phyloP scores from a whole-genome alignment of 2,888 invertebrate genomes.

The Cryptus viduatorius region DNA sequence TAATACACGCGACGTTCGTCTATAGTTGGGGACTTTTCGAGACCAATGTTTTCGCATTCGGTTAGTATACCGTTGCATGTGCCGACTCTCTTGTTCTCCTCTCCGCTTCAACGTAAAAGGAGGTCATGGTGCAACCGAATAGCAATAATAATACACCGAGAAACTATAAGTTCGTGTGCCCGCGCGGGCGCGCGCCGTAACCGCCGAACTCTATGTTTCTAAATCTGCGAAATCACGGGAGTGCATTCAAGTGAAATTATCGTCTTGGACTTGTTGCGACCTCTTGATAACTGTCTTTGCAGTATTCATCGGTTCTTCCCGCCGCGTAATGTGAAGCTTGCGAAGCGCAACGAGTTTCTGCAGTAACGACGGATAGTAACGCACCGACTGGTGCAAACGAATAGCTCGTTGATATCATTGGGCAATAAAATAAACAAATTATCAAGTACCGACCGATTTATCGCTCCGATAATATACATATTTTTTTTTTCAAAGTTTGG shows the following conservation, averaged over 20 bases:
- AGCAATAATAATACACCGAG: constrained; percentile 80
- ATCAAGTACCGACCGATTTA: neutral
- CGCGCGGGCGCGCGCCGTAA: constrained; percentile 66
- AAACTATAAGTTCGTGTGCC: constrained; percentile 78
- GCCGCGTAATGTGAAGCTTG: too few species aligned
- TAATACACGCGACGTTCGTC: constrained; percentile 64
- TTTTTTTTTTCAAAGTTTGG: neutral
- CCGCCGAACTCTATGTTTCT: constrained; percentile 70
- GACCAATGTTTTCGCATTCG: constrained; percentile 82
- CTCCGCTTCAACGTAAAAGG: constrained; percentile 76
- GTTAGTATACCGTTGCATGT: constrained; percentile 82
- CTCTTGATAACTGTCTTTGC: constrained; percentile 18
- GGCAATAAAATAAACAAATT: neutral
- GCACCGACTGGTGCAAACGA: too few species aligned
- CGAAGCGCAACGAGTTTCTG: too few species aligned
- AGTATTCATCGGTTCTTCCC: neutral
- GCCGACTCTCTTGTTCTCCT: constrained; percentile 66
- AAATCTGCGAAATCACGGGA: constrained; percentile 64
- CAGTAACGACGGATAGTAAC: too few species aligned
- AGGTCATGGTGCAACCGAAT: constrained; percentile 84
- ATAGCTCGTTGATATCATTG: too few species aligned
- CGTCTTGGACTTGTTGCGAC: constrained; percentile 15
- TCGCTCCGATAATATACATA: neutral
- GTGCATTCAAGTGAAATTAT: constrained; percentile 25
- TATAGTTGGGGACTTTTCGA: constrained; percentile 66